Percentiles rank a stretch among this genome's conserved stretches.
Conservation (phyloP, 2,888 invertebrate species). For the Folsomia candida region DNA sequence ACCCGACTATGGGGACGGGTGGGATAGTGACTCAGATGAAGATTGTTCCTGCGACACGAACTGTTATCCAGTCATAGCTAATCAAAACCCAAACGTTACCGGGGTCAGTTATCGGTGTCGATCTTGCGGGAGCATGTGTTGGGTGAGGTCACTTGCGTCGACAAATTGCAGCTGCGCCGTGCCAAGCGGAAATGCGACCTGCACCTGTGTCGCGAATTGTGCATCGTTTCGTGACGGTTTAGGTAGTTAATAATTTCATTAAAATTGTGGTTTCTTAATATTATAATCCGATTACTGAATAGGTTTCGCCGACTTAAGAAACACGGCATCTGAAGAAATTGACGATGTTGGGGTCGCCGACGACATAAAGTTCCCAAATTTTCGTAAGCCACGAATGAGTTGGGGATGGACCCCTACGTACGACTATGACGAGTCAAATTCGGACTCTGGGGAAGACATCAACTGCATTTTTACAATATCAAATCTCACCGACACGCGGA, state of each 20-base stretch:
- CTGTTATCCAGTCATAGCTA: conserved; percentile 29
- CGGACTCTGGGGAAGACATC: conserved; percentile 21
- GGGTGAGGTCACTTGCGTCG: conserved; percentile 11
- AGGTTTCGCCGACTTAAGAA: background rate
- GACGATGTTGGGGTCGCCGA: background rate
- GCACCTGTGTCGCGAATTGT: conserved; percentile 38
- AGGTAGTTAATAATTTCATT: background rate
- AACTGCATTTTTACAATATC: conserved; percentile 38
- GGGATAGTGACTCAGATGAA: conserved; percentile 25
- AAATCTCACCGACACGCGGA: conserved; percentile 30
- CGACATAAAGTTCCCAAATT: too few species aligned
- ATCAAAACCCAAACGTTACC: conserved; percentile 23
- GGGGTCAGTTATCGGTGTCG: conserved; percentile 18
- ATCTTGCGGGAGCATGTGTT: conserved; percentile 34
- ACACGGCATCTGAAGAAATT: background rate
- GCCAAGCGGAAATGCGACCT: conserved; percentile 33
- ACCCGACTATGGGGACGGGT: background rate
- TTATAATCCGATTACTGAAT: too few species aligned
- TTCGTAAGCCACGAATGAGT: too few species aligned
- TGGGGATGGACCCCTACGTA: background rate
- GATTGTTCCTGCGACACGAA: conserved; percentile 40
- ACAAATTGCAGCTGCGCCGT: conserved; percentile 36
- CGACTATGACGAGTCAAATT: conserved; percentile 13
- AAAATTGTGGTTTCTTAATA: background rate
- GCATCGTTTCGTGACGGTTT: conserved; percentile 26